phyloP scores from a whole-genome alignment of 2,888 invertebrate species.

The Dusona sp. region DNA sequence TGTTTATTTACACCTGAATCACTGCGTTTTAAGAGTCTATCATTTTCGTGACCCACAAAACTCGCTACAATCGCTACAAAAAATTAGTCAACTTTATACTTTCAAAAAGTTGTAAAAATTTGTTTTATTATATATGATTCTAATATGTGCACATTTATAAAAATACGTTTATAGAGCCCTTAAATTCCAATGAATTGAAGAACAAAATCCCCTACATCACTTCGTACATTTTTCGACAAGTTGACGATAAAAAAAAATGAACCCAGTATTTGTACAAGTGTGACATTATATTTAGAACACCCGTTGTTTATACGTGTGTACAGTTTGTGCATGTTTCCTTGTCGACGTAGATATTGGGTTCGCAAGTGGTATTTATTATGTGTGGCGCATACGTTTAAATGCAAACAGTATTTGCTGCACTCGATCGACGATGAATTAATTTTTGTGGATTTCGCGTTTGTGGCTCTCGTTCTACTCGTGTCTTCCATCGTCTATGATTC shows the following conservation, averaged over 20 bases:
- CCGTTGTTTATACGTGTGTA: slow-evolving; percentile 13
- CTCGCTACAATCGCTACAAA: neutral
- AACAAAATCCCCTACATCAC: neutral
- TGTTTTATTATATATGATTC: neutral
- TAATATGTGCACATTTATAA: too few relatives aligned
- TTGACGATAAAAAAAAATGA: neutral
- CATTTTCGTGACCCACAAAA: neutral
- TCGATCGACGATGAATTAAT: slow-evolving; percentile 6
- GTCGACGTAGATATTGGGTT: slow-evolving; percentile 1
- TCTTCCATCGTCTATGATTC: neutral
- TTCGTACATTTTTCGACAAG: neutral
- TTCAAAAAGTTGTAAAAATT: neutral
- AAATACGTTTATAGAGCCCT: too few relatives aligned
- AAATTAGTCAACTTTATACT: neutral
- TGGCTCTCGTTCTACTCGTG: neutral
- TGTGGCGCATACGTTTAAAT: slow-evolving; percentile 28
- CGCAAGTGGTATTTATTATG: slow-evolving; percentile 8
- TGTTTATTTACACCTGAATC: neutral
- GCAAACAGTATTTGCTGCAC: slow-evolving; percentile 1
- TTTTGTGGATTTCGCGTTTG: slow-evolving; percentile 17
- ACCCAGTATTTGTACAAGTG: neutral
- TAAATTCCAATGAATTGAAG: too few relatives aligned
- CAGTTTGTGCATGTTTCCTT: slow-evolving; percentile 1
- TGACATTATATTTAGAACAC: slow-evolving; percentile 6
- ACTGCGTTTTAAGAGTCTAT: neutral